These are phyloP conservation scores for Drosophila pandora DNA, from an alignment of 1,140 invertebrate species.

Conservation along the genomic window DNA sequence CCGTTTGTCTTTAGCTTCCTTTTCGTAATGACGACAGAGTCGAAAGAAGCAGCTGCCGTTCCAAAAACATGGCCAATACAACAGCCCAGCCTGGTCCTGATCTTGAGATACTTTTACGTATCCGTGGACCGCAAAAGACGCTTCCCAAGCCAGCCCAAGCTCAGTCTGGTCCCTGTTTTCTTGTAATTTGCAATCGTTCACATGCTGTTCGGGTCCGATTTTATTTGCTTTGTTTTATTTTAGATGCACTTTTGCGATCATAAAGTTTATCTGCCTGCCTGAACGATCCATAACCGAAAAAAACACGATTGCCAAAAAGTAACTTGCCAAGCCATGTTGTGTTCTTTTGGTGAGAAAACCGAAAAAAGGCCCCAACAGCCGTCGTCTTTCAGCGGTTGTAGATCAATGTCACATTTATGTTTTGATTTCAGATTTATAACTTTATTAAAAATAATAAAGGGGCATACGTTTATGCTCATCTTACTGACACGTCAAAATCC, in stretches of 20 bases:
- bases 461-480: conserved; percentile 8
- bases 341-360: conserved; percentile 51
- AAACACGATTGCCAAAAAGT: conserved; percentile 60
- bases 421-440: conserved; percentile 72
- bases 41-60: conserved; percentile 76
- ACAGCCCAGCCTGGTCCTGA: conserved; percentile 44
- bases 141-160: conserved; percentile 23
- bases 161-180: conserved; percentile 30
- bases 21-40: conserved; percentile 76
- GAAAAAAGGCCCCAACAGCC: conserved; percentile 49
- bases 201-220: conserved; percentile 80
- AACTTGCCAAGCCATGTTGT: conserved; percentile 34
- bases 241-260: conserved; percentile 55
- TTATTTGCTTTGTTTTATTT: conserved; percentile 72
- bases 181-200: conserved; percentile 81
- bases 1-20: conserved; percentile 81
- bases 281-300: background rate
- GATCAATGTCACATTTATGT: conserved; percentile 78
- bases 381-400: conserved; percentile 46
- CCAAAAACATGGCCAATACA: conserved; percentile 33
- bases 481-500: conserved; percentile 13
- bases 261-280: conserved; percentile 59
- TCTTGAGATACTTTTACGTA: conserved; percentile 54
- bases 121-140: conserved; percentile 7
- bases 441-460: conserved; percentile 66